A percentile compares a stretch with the other conserved stretches of the same genome.
Evolutionary conservation across 2,113 vertebrate genomes (phyloP).

Genomic region (Polypterus senegalus): DNA sequence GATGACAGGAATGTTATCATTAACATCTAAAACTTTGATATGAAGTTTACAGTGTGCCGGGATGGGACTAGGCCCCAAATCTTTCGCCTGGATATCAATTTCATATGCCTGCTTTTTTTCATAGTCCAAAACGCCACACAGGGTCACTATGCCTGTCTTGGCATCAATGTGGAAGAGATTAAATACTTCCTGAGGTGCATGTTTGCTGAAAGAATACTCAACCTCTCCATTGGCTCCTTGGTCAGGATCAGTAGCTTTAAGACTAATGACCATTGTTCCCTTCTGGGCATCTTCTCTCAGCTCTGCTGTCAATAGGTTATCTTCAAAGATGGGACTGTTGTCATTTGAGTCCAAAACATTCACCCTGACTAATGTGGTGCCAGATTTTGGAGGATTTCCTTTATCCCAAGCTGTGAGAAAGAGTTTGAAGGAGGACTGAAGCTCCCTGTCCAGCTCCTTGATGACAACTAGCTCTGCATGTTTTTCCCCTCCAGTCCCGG

Average conservation of each 20-base stretch:
- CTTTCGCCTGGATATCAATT: conserved; percentile 71
- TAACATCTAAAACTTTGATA: conserved; percentile 67
- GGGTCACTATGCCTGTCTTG: conserved; percentile 51
- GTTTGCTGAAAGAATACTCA: conserved; percentile 72
- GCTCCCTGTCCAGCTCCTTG: conserved; percentile 75
- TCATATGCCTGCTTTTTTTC: conserved; percentile 62
- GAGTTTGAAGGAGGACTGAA: conserved; percentile 59
- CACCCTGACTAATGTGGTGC: conserved; percentile 63
- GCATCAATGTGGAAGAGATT: conserved; percentile 59
- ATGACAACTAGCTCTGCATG: conserved; percentile 69
- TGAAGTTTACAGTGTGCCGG: conserved; percentile 78
- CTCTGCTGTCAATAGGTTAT: conserved; percentile 53
- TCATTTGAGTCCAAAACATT: conserved; percentile 82
- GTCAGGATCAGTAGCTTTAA: conserved; percentile 75
- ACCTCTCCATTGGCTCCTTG: conserved; percentile 82
- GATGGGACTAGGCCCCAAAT: conserved; percentile 71
- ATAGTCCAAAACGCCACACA: conserved; percentile 61
- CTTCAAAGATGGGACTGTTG: conserved; percentile 75
- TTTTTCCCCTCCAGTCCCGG: conserved; percentile 50
- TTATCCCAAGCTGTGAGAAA: conserved; percentile 68
- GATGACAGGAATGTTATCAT: conserved; percentile 71
- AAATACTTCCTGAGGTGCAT: conserved; percentile 52
- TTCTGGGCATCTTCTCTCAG: conserved; percentile 63
- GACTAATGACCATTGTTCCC: conserved; percentile 62
- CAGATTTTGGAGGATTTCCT: conserved; percentile 67